These are phyloP conservation scores for Dipodomys ordii DNA, from an alignment of 2,113 vertebrate genomes.

Conservation along the genomic window DNA sequence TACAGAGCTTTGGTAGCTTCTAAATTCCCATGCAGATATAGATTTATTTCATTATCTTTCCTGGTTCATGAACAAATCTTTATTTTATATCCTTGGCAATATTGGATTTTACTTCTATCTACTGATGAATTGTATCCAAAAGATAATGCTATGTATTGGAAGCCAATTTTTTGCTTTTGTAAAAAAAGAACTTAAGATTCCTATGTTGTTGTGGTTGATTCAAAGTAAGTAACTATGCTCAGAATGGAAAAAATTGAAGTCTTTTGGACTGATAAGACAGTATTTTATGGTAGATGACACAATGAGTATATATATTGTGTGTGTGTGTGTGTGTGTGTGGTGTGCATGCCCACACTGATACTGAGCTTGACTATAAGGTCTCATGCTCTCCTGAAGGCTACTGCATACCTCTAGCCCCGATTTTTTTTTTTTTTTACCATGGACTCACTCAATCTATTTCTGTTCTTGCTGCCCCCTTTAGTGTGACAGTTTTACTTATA, in stretches of 20 bases:
- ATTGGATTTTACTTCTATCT: background rate
- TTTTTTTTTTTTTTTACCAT: background rate
- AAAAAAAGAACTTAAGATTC: background rate
- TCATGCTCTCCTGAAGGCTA: too few relatives aligned
- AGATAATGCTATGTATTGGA: background rate
- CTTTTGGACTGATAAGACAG: too few relatives aligned
- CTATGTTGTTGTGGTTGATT: background rate
- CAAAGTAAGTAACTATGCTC: slow-evolving; percentile 11
- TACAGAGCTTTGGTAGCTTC: background rate
- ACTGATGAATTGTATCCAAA: background rate
- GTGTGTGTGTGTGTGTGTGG: too few relatives aligned
- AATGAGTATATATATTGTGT: too few relatives aligned
- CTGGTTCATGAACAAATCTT: background rate
- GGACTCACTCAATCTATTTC: background rate
- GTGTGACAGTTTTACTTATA: background rate
- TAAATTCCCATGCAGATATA: background rate
- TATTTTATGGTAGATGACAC: too few relatives aligned
- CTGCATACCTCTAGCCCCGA: too few relatives aligned
- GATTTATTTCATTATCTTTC: background rate
- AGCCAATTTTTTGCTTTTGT: background rate
- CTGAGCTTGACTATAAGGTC: too few relatives aligned
- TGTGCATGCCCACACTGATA: too few relatives aligned
- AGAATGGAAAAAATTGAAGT: too few relatives aligned
- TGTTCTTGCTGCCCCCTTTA: background rate
- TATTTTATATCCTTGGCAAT: background rate